A percentile compares a stretch with the other conserved stretches of the same genome.
These are phyloP conservation scores for Aptenodytes patagonicus DNA, from an alignment of 2,113 vertebrate genomes.

Conservation along the genomic window DNA sequence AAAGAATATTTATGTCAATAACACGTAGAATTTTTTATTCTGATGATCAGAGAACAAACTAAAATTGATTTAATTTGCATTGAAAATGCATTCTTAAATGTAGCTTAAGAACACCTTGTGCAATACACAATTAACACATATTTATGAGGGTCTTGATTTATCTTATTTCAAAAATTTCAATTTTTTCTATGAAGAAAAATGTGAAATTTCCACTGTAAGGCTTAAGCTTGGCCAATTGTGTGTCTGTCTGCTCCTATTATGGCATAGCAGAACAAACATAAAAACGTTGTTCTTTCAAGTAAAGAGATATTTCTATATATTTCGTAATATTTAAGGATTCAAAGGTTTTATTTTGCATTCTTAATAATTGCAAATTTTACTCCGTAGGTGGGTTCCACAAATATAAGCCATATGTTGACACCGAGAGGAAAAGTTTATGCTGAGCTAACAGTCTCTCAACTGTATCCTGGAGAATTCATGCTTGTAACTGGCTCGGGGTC, in stretches of 20 bases:
- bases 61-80: not conserved
- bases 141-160: not conserved
- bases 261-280: not conserved
- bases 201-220: not conserved
- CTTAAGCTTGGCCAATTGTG: not conserved
- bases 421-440: slow-evolving; percentile 88
- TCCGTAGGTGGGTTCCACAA: slow-evolving; percentile 88
- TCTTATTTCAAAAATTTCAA: not conserved
- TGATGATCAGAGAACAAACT: not conserved
- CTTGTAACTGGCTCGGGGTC: slow-evolving; percentile 94
- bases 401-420: slow-evolving; percentile 98
- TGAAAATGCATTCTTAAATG: not conserved
- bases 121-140: not conserved
- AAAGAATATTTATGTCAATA: not conserved
- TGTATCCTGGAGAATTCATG: slow-evolving; percentile 85
- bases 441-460: slow-evolving; percentile 91
- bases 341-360: not conserved
- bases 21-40: not conserved
- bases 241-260: not conserved
- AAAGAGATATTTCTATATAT: not conserved
- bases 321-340: not conserved
- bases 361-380: not conserved
- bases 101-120: not conserved
- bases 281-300: not conserved
- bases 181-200: not conserved